A percentile compares a stretch with the other conserved stretches of the same genome.
Evolutionary conservation across 1,140 invertebrate genomes (phyloP).

Genomic region (Arion vulgaris): DNA sequence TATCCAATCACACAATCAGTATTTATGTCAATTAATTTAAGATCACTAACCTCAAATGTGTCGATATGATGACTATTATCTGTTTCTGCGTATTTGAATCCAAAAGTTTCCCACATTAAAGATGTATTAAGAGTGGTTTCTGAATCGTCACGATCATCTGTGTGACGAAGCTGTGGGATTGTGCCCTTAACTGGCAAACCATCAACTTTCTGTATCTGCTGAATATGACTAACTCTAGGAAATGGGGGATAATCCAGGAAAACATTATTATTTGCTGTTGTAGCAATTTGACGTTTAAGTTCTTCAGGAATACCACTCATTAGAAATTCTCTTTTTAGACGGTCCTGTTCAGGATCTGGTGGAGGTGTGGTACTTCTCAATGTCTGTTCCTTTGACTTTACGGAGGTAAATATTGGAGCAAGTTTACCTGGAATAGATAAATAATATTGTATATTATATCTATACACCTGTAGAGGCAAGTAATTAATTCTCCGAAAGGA

Average conservation of each 20-base stretch:
- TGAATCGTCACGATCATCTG: neutral
- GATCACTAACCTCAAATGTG: neutral
- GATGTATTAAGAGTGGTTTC: neutral
- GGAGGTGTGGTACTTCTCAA: slow-evolving; percentile 12
- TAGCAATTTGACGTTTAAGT: slow-evolving; percentile 48
- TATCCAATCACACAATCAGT: neutral
- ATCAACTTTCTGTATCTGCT: slow-evolving; percentile 43
- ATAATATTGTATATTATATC: too few species aligned
- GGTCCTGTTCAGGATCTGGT: slow-evolving; percentile 52
- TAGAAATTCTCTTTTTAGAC: slow-evolving; percentile 57
- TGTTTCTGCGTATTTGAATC: neutral
- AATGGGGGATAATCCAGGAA: slow-evolving; percentile 50
- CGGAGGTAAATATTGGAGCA: slow-evolving; percentile 60
- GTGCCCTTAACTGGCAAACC: neutral
- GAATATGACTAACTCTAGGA: slow-evolving; percentile 55
- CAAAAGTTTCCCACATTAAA: neutral
- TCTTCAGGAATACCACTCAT: slow-evolving; percentile 65
- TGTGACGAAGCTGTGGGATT: neutral
- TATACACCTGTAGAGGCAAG: too few species aligned
- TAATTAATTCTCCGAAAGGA: too few species aligned
- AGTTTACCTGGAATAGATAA: slow-evolving; percentile 36
- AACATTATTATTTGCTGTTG: neutral
- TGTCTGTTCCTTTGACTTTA: slow-evolving; percentile 34
- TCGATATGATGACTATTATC: neutral
- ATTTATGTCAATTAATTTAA: neutral